phyloP scores from a whole-genome alignment of 1,140 invertebrate species.

The Condylostylus longicornis region DNA sequence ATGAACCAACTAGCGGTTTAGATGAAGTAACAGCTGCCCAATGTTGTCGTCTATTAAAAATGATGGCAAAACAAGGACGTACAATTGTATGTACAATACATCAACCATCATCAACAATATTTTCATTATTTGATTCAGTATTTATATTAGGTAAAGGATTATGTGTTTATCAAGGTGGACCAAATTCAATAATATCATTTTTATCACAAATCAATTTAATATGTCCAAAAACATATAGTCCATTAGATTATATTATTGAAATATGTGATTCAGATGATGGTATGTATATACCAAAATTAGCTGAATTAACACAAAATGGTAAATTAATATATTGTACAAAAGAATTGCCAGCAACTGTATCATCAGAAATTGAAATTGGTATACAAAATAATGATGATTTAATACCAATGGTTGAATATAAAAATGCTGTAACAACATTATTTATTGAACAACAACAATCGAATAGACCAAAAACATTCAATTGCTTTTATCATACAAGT shows the following conservation, averaged over 20 bases:
- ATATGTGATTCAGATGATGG: conserved; percentile 28
- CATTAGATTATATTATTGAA: conserved; percentile 56
- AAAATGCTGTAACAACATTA: conserved; percentile 22
- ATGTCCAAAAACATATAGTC: conserved; percentile 69
- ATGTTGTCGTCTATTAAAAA: conserved; percentile 54
- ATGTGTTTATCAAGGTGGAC: conserved; percentile 62
- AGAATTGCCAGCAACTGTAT: conserved; percentile 1
- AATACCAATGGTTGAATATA: conserved; percentile 8
- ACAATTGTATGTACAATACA: conserved; percentile 72
- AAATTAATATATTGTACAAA: conserved; percentile 23
- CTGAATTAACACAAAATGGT: conserved; percentile 36
- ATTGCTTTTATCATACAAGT: conserved; percentile 18
- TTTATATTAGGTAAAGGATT: conserved; percentile 48
- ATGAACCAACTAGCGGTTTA: conserved; percentile 64
- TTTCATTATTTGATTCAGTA: conserved; percentile 72
- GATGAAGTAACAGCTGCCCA: conserved; percentile 77
- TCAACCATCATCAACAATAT: conserved; percentile 64
- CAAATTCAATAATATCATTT: conserved; percentile 52
- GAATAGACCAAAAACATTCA: conserved; percentile 22
- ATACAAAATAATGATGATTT: conserved; percentile 4
- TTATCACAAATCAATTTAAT: conserved; percentile 44
- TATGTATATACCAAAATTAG: conserved; percentile 22
- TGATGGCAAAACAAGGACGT: conserved; percentile 47
- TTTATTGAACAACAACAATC: conserved; percentile 12
- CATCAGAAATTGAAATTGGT: not conserved